Conservation (phyloP, 2,797 vertebrate species). For the Myotis findleyi region DNA sequence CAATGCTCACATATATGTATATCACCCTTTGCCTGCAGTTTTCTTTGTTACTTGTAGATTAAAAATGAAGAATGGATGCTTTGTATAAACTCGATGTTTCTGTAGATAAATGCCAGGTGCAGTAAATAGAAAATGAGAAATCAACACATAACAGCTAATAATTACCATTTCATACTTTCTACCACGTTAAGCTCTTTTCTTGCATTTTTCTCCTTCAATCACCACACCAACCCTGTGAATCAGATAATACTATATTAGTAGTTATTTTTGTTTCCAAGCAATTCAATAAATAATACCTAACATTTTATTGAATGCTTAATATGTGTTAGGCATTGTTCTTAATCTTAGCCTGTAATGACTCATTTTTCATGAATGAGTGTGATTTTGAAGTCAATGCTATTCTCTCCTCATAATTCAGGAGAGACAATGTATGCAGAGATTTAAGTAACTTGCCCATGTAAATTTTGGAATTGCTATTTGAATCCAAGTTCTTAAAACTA, state of each 20-base stretch:
- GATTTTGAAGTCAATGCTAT: not conserved
- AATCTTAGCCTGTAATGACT: not conserved
- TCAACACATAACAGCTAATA: not conserved
- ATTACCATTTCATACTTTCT: not conserved
- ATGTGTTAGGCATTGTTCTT: not conserved
- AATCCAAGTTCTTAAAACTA: not conserved
- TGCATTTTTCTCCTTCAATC: conserved; percentile 29
- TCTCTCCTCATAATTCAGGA: not conserved
- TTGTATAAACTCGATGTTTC: not conserved
- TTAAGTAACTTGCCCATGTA: not conserved
- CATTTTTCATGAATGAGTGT: not conserved
- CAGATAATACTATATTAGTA: not conserved
- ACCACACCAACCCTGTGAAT: not conserved
- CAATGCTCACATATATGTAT: not conserved
- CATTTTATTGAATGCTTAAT: not conserved
- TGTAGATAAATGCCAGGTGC: not conserved
- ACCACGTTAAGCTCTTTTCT: not conserved
- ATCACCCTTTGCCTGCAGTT: not conserved
- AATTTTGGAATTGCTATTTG: conserved; percentile 37
- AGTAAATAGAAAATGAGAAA: conserved; percentile 10
- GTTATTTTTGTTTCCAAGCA: not conserved
- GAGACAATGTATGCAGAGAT: not conserved
- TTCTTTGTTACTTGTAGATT: not conserved
- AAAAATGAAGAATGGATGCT: not conserved
- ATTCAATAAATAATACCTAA: not conserved